Evolutionary conservation across 2,113 vertebrate species (phyloP), one percentile per base, ranked within the genome.

Genomic region (Hippocampus zosterae): DNA sequence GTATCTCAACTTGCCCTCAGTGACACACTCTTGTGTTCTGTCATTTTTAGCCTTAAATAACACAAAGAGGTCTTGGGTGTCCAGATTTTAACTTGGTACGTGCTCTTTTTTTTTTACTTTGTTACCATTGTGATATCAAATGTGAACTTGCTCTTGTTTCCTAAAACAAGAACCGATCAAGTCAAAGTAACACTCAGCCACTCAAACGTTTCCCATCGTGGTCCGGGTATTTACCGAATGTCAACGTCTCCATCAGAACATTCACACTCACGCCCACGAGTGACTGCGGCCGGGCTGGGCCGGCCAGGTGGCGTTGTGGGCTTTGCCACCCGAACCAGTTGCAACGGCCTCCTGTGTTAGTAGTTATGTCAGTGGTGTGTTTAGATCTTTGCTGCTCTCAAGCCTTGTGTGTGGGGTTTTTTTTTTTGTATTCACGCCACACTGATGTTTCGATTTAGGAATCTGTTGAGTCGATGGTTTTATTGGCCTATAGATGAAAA

Each of bases 1-100:
- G 92, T 93, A 92, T 77, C 85, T 83, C 91, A 81, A 77, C 90
- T 82, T 81, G 88, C 88, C 88, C 89, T 91, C 86, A 80, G 79
- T 84, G 79, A 83, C 75, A 79, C 69, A 65, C 57, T 2, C 27
- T 72, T 72, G 68, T 77, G 64, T 80, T 72, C 81, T 86, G 82
- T 86, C 55, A 71, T 79, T 84, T 88, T 88, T 79, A 89, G 90
- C 91, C 91, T 91, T 92, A 90, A 90, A 82, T 73, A 73, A 85
- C 77, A 81, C 77, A 80, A 83, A 78, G 71, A 62, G 81, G 77
- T 88, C 83, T 86, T 87, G 57, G 79, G 74, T 83, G 76, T 75
- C 80, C 63, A 57, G 37, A 62, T 86, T 80, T 77, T 65, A 78
- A 72, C 69, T 71, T 65, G 42, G 79, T 72, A 69, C 63, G 70